Evolutionary conservation across 92 coral and sea anemone genomes (phyloP).

Genomic region (Epizoanthus fatuus): DNA sequence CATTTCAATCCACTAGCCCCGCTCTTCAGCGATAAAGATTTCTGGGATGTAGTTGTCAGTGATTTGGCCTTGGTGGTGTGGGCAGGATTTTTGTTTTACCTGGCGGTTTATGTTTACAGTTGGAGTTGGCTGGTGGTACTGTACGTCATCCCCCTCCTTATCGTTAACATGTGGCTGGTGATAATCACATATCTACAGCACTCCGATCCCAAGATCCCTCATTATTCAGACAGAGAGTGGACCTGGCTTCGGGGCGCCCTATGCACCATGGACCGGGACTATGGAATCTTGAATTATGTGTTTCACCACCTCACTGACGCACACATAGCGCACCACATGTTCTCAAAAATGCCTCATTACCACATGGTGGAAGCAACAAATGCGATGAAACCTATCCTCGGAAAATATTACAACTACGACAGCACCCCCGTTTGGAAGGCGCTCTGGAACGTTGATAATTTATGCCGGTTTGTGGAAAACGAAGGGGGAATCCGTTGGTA

Average conservation of each 20-base stretch:
- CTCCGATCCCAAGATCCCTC: conserved; percentile 86
- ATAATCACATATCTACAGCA: conserved; percentile 89
- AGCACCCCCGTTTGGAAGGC: conserved; percentile 88
- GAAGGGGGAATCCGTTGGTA: conserved; percentile 85
- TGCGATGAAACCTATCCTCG: conserved; percentile 81
- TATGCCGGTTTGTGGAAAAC: conserved; percentile 90
- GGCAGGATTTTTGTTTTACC: conserved; percentile 69
- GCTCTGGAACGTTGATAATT: conserved; percentile 82
- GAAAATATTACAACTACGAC: conserved; percentile 83
- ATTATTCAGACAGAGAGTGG: conserved; percentile 89
- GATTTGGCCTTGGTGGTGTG: conserved; percentile 79
- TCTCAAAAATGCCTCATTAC: conserved; percentile 92
- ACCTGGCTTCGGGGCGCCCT: conserved; percentile 93
- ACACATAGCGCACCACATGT: conserved; percentile 83
- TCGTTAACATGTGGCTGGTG: conserved; percentile 91
- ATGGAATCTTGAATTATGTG: conserved; percentile 78
- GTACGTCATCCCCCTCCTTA: conserved; percentile 73
- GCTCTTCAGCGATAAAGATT: conserved; percentile 77
- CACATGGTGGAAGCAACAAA: conserved; percentile 84
- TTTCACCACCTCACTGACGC: conserved; percentile 88
- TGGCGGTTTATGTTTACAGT: conserved; percentile 61
- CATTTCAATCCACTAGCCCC: conserved; percentile 85
- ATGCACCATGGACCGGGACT: conserved; percentile 89
- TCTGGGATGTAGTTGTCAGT: conserved; percentile 81
- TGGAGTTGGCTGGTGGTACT: conserved; percentile 70